Conservation (phyloP, 2,113 vertebrate genomes). For the Larimichthys polyactis region DNA sequence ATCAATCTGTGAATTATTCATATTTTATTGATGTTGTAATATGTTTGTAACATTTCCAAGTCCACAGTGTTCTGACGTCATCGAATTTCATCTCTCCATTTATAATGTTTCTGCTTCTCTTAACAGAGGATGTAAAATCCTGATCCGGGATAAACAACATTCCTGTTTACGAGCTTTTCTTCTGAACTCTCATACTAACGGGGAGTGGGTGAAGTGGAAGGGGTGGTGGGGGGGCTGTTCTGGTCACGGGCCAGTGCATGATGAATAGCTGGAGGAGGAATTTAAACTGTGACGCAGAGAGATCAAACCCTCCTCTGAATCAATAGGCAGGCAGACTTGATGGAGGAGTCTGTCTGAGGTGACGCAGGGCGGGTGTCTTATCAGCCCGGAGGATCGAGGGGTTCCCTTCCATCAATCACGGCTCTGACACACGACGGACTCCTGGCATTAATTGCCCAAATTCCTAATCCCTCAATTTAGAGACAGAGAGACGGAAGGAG, state of each 20-base stretch:
- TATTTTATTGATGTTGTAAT: not conserved
- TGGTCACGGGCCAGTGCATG: slow-evolving; percentile 25
- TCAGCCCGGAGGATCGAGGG: slow-evolving; percentile 78
- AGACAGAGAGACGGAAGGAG: not conserved
- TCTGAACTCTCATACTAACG: slow-evolving; percentile 1
- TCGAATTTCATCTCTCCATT: not conserved
- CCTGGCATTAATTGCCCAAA: slow-evolving; percentile 72
- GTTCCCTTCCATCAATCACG: slow-evolving; percentile 81
- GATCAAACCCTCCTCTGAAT: slow-evolving; percentile 49
- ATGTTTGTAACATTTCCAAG: too few species aligned
- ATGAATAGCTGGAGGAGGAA: slow-evolving; percentile 53
- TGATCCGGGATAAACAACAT: not conserved
- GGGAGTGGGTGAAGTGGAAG: not conserved
- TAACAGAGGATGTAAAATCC: not conserved
- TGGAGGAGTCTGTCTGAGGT: slow-evolving; percentile 13
- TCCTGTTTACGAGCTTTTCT: not conserved
- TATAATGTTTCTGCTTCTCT: not conserved
- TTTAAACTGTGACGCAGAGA: slow-evolving; percentile 44
- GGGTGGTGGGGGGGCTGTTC: not conserved
- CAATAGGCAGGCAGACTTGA: slow-evolving; percentile 45
- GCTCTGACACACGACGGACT: slow-evolving; percentile 84
- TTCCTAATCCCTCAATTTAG: slow-evolving; percentile 59
- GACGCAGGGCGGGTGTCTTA: slow-evolving; percentile 66
- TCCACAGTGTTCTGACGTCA: too few species aligned
- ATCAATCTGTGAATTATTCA: too few species aligned